Conservation (phyloP, 2,113 vertebrate species). For the Oncorhynchus mykiss region DNA sequence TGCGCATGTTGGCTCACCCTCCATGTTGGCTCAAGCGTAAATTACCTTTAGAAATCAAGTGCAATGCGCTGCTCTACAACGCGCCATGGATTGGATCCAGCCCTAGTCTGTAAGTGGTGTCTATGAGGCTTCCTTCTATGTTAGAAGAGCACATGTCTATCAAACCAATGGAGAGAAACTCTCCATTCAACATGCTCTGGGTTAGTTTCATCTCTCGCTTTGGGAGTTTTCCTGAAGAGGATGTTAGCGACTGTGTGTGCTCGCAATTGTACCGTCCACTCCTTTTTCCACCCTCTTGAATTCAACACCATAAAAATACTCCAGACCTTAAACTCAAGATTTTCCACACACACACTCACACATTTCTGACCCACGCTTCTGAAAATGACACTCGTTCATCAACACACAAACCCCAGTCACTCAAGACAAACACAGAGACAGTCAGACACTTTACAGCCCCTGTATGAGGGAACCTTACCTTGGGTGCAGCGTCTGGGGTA, state of each 20-base stretch:
- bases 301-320: no score
- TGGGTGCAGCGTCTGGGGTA: constrained; percentile 74
- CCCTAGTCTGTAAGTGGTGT: no score
- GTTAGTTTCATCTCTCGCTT: background rate
- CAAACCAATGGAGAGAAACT: background rate
- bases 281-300: background rate
- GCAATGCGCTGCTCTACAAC: background rate
- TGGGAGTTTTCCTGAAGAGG: background rate
- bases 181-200: background rate
- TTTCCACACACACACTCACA: background rate
- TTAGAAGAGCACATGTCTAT: no score
- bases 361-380: background rate
- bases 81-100: no score
- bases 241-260: background rate
- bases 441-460: background rate
- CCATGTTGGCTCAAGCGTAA: background rate
- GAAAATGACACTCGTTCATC: background rate
- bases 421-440: background rate
- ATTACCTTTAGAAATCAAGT: background rate
- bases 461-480: constrained; percentile 74
- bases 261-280: background rate
- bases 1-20: background rate
- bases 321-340: no score
- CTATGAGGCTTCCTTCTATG: no score
- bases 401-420: constrained; percentile 3